Base-by-base conservation (phyloP, 2,888 invertebrate genomes). In the Gari tellinella region DNA sequence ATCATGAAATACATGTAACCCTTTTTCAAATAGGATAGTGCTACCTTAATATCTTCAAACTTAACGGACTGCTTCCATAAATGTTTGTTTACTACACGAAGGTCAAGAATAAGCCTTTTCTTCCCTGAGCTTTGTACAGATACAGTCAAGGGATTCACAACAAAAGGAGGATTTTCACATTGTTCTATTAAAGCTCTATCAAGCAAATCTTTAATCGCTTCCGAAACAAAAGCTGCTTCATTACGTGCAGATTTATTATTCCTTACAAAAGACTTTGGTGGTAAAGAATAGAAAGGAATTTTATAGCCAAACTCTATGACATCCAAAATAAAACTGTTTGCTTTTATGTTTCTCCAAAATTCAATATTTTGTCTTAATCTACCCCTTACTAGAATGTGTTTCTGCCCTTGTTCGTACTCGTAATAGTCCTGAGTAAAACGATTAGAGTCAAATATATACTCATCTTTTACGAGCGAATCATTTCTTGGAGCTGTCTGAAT, bases 401-500 rank as follows among this genome's bases (percentile, higher is more conserved):
- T 51, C 21, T 56, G 65, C n/a, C 62, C 60, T 41, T 75, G 53
- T 45, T 75, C 58, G 40, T 66, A 63, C 41, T 75, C 75, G 25
- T 40, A 75, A 70, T 52, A 70, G 25, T 75, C 58, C 21, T 58
- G 55, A n/a, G 65, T 65, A 45, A 69, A 65, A 41, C 55, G 26
- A 23, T 37, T 31, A 51, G 48, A 53, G 37, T 45, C 53, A 57
- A 46, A 62, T n/a, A n/a, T n/a, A 57, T 66, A 62, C 62, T 66
- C 66, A 66, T 72, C 61, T 72, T 65, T 53, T n/a, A n/a, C n/a
- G 5, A 58, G 1, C n/a, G 45, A n/a, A n/a, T n/a, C n/a, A n/a
- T n/a, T n/a, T n/a, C n/a, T n/a, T n/a, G n/a, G n/a, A n/a, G n/a
- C n/a, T n/a, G n/a, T n/a, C 37, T 25, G 38, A 19, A 19, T 21